A percentile compares a stretch with the other conserved stretches of the same genome.
Evolutionary conservation across 2,113 vertebrate genomes (phyloP).

Genomic region (Salvator merianae): DNA sequence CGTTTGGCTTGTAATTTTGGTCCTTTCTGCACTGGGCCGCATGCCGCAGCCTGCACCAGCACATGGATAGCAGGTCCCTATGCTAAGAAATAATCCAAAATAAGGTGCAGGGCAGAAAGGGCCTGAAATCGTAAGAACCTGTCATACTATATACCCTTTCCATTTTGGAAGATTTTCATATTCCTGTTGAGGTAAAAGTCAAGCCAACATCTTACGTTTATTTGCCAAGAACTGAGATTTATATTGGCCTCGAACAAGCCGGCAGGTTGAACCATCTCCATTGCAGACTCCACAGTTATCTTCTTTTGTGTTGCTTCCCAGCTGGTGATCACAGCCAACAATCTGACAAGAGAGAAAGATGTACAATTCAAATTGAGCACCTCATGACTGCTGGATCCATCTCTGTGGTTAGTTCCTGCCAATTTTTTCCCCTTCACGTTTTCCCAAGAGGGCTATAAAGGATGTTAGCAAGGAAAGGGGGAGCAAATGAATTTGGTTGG

Average conservation of each 20-base stretch:
- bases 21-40: too few relatives aligned
- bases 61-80: too few relatives aligned
- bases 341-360: slow-evolving; percentile 82
- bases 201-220: slow-evolving; percentile 81
- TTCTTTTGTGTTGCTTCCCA: slow-evolving; percentile 91
- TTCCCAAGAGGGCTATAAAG: slow-evolving; percentile 45
- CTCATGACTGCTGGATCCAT: slow-evolving; percentile 30
- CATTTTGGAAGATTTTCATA: not conserved
- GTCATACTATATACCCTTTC: not conserved
- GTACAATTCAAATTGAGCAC: slow-evolving; percentile 53
- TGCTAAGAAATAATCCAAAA: too few relatives aligned
- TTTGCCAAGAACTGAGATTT: slow-evolving; percentile 90
- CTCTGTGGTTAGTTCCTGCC: slow-evolving; percentile 31
- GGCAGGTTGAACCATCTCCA: slow-evolving; percentile 94
- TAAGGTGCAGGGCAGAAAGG: too few relatives aligned
- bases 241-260: slow-evolving; percentile 92
- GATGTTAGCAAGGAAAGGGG: slow-evolving; percentile 36
- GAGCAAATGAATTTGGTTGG: slow-evolving; percentile 30
- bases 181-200: slow-evolving; percentile 16
- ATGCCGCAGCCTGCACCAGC: too few relatives aligned
- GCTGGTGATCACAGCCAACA: slow-evolving; percentile 93
- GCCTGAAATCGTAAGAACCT: not conserved
- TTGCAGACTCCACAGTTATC: slow-evolving; percentile 96
- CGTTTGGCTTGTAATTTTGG: not conserved
- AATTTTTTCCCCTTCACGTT: slow-evolving; percentile 28